phyloP scores from a whole-genome alignment of 2,113 vertebrate genomes.

The Carlito syrichta region DNA sequence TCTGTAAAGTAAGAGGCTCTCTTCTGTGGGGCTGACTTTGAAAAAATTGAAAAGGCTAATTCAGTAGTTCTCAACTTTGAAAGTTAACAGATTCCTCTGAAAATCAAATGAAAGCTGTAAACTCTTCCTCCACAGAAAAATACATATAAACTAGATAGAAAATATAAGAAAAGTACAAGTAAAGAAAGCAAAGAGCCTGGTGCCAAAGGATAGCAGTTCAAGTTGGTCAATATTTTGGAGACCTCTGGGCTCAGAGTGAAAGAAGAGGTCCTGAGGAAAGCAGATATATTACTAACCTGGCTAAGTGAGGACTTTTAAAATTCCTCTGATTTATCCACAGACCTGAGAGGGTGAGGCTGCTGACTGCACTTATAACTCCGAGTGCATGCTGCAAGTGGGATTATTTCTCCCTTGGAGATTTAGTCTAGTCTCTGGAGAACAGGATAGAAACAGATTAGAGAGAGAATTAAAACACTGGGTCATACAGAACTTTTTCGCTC shows the following conservation, averaged over 20 bases:
- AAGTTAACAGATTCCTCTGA: background rate
- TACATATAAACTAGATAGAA: background rate
- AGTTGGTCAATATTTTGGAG: background rate
- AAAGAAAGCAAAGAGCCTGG: background rate
- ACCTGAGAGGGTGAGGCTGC: background rate
- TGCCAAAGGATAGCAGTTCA: background rate
- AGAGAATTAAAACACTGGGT: background rate
- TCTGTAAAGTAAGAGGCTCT: background rate
- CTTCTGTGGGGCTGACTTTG: background rate
- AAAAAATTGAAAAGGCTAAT: background rate
- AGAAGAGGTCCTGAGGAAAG: background rate
- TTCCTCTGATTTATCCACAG: slow-evolving; percentile 1
- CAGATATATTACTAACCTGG: background rate
- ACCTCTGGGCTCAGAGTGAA: background rate
- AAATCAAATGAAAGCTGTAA: background rate
- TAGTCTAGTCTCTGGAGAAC: slow-evolving; percentile 3
- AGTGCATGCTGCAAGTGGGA: background rate
- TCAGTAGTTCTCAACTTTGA: background rate
- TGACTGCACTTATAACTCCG: background rate
- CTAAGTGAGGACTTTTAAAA: background rate
- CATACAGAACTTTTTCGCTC: background rate
- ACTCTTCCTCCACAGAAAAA: background rate
- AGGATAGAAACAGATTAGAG: background rate
- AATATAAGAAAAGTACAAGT: background rate
- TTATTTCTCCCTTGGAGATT: background rate